Evolutionary conservation across 2,797 vertebrate species (phyloP), one percentile per base, ranked within the genome.

Genomic region (Sternotherus odoratus): DNA sequence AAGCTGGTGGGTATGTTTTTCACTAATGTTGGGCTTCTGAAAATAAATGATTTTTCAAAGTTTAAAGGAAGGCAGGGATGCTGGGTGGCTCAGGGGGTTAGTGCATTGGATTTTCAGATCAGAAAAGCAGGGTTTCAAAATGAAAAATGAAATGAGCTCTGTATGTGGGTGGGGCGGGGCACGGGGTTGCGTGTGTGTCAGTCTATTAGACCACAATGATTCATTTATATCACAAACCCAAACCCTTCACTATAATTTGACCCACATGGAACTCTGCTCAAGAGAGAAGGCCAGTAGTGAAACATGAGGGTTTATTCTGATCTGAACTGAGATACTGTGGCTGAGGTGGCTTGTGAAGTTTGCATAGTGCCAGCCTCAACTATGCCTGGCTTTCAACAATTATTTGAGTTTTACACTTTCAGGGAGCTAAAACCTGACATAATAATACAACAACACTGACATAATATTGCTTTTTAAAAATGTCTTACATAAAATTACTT

Each of bases 1-100:
- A 99, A 99, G 98, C 99, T 99, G 96, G 99, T 99, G 87, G 99
- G 99, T 97, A 99, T 98, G 97, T 99, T 99, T 98, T 99, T 99
- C 97, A 99, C 99, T 98, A 99, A 99, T 82, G 99, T 99, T 93
- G 99, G 99, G 94, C 99, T 99, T 98, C 99, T 99, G 98, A 77
- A 97, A 98, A 97, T 79, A 98, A 98, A 97, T 0, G 57, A 95
- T 95, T 96, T 96, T 91, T 96, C 95, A 50, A 95, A 93, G 97
- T 91, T 96, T 94, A 96, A 94, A 89, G 91, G 56, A 92, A 97
- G 89, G 91, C 56, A 93, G 36, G 84, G 33, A 93, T 85, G 16
- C 48, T 90, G 50, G 79, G 57, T 87, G 85, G 77, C 53, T 91
- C 48, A 79, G 0, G 89, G 91, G 51, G 53, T 86, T 95, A 94